These are phyloP conservation scores for Sorex araneus DNA, from an alignment of 2,113 vertebrate genomes.

Conservation along the genomic window DNA sequence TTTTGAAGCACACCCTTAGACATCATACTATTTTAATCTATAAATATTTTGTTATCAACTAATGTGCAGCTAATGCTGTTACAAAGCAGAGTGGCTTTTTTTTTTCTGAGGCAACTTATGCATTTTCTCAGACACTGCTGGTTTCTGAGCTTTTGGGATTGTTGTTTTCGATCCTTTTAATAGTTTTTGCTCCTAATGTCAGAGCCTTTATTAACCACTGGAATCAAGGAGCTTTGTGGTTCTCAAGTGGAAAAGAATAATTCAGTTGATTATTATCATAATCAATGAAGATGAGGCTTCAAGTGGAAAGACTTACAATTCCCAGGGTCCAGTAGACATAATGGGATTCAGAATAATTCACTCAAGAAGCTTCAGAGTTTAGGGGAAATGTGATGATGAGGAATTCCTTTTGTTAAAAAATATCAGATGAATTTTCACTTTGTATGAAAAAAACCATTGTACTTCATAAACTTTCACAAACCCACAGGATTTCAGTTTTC, in stretches of 20 bases:
- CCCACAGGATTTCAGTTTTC: neutral
- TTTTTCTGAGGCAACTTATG: neutral
- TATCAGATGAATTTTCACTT: slow-evolving; percentile 71
- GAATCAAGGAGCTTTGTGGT: slow-evolving; percentile 65
- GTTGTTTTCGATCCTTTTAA: slow-evolving; percentile 54
- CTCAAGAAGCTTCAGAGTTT: slow-evolving; percentile 82
- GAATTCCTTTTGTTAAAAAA: slow-evolving; percentile 69
- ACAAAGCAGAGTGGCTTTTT: neutral
- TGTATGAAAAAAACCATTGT: slow-evolving; percentile 74
- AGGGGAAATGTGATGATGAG: slow-evolving; percentile 79
- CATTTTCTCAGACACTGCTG: slow-evolving; percentile 54
- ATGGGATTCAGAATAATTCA: slow-evolving; percentile 83
- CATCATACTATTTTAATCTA: slow-evolving; percentile 29
- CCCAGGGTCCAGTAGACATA: slow-evolving; percentile 45
- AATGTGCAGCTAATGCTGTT: slow-evolving; percentile 18
- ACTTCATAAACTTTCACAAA: slow-evolving; percentile 74
- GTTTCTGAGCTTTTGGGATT: slow-evolving; percentile 7
- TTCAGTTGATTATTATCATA: slow-evolving; percentile 77
- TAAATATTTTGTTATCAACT: slow-evolving; percentile 46
- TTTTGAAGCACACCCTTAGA: slow-evolving; percentile 26
- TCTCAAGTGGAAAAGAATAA: slow-evolving; percentile 68
- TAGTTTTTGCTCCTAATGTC: slow-evolving; percentile 25
- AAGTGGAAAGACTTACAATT: slow-evolving; percentile 59
- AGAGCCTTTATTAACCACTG: slow-evolving; percentile 58
- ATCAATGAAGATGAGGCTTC: slow-evolving; percentile 70